Conservation (phyloP, 2,888 invertebrate genomes). For the Poecilus cupreus region DNA sequence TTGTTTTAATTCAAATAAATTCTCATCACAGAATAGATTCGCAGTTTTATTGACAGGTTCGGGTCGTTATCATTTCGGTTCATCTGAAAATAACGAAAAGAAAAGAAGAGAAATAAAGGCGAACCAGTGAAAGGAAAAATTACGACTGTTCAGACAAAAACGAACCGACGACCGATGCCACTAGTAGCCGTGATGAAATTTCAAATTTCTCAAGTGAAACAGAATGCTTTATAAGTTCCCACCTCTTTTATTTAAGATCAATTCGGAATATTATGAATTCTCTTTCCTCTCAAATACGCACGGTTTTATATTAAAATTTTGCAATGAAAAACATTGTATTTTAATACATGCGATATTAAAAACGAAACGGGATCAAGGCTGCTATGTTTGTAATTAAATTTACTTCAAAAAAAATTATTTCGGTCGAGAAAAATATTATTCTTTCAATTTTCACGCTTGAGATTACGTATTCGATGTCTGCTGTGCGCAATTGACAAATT, state of each 20-base stretch:
- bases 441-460: too few species aligned
- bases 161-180: not conserved
- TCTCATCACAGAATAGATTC: not conserved
- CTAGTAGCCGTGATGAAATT: not conserved
- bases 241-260: constrained; percentile 29
- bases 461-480: too few species aligned
- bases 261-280: constrained; percentile 30
- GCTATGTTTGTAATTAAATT: too few species aligned
- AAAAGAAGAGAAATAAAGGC: not conserved
- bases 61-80: not conserved
- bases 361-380: too few species aligned
- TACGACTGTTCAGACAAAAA: not conserved
- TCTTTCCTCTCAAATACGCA: not conserved
- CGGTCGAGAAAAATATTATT: too few species aligned
- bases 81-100: too few species aligned
- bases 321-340: not conserved
- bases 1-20: constrained; percentile 16
- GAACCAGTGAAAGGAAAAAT: not conserved
- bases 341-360: too few species aligned
- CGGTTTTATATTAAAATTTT: constrained; percentile 2
- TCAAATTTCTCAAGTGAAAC: constrained; percentile 24
- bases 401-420: too few species aligned
- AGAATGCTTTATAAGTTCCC: constrained; percentile 25
- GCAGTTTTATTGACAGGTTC: not conserved
- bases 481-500: too few species aligned